A percentile compares a stretch with the other conserved stretches of the same genome.
Conservation (phyloP, 2,113 vertebrate genomes). For the Dipodomys spectabilis region DNA sequence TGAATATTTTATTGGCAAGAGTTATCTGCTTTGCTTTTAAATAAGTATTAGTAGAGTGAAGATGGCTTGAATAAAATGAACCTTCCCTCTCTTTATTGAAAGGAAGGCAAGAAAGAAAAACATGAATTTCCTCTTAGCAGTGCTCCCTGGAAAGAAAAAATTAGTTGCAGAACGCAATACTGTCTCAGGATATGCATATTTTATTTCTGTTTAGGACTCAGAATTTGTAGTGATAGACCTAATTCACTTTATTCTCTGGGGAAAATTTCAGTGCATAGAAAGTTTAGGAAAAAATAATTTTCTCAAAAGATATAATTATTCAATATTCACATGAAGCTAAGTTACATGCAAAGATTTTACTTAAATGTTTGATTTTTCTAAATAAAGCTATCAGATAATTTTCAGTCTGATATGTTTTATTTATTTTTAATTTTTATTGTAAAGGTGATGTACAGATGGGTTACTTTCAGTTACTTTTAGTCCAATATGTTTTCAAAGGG, state of each 20-base stretch:
- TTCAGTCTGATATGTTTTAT: constrained; percentile 22
- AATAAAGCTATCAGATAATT: not conserved
- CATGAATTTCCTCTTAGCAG: constrained; percentile 76
- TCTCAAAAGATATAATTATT: not conserved
- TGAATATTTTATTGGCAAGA: constrained; percentile 63
- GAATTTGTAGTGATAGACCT: constrained; percentile 49
- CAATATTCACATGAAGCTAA: not conserved
- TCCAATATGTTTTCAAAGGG: not conserved
- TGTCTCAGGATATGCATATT: constrained; percentile 78
- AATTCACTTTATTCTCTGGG: constrained; percentile 43
- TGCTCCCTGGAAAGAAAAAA: constrained; percentile 84
- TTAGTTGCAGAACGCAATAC: constrained; percentile 80
- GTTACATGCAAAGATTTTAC: not conserved
- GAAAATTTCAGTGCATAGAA: not conserved
- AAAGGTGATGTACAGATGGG: too few species aligned
- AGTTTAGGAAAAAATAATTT: not conserved
- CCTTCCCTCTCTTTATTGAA: constrained; percentile 71
- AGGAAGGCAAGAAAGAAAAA: constrained; percentile 74
- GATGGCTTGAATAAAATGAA: constrained; percentile 61
- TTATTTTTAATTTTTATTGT: too few species aligned
- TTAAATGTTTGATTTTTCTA: not conserved
- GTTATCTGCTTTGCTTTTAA: constrained; percentile 77
- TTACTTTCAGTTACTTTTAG: not conserved
- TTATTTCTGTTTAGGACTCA: constrained; percentile 71
- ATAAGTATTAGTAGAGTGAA: constrained; percentile 60